Conservation (phyloP, 2,797 vertebrate species). For the Xenentodon cancila region DNA sequence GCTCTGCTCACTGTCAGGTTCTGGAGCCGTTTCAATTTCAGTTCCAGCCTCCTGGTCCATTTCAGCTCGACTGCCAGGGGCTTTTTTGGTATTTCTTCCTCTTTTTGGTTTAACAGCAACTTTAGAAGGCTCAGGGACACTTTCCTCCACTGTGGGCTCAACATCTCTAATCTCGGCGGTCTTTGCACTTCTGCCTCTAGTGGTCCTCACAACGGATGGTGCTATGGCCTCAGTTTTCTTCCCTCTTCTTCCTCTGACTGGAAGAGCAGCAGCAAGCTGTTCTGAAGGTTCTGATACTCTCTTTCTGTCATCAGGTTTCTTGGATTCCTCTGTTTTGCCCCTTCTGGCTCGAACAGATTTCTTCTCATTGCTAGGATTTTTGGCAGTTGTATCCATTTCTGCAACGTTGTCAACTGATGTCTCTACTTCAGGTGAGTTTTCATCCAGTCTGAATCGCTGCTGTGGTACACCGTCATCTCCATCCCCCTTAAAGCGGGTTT, state of each 20-base stretch:
- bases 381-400: constrained; percentile 1
- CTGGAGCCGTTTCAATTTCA: constrained; percentile 14
- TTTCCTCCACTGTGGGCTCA: constrained; percentile 17
- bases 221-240: constrained; percentile 52
- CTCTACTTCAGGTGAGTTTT: constrained; percentile 5
- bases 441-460: background rate
- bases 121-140: constrained; percentile 3
- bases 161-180: background rate
- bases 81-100: constrained; percentile 43
- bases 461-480: constrained; percentile 13
- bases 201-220: constrained; percentile 43
- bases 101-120: constrained; percentile 32
- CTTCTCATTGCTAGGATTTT: background rate
- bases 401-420: background rate
- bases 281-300: constrained; percentile 21
- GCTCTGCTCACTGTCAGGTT: constrained; percentile 13
- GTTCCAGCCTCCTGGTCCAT: background rate
- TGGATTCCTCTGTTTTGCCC: constrained; percentile 14
- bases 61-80: constrained; percentile 21
- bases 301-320: constrained; percentile 10
- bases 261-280: constrained; percentile 10
- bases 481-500: constrained; percentile 9
- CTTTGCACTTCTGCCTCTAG: constrained; percentile 52
- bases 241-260: constrained; percentile 63
- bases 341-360: constrained; percentile 41